phyloP scores from a whole-genome alignment of 1,140 invertebrate species.

The Diorhabda elongata region DNA sequence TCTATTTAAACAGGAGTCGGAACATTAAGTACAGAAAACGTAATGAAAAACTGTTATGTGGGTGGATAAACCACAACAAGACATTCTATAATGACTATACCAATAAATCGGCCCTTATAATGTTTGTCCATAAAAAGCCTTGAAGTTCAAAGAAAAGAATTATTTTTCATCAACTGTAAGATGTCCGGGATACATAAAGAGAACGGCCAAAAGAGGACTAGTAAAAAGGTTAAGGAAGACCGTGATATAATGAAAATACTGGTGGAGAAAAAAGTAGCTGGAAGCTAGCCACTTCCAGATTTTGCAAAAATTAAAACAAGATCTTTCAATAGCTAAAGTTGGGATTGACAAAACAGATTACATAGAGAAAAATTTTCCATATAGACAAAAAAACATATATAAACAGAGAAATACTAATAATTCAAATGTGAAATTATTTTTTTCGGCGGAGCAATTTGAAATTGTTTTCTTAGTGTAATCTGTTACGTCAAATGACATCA shows the following conservation, averaged over 20 bases:
- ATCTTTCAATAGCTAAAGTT: no score
- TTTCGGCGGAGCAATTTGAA: no score
- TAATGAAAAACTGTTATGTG: slow-evolving; percentile 63
- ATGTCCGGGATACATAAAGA: slow-evolving; percentile 82
- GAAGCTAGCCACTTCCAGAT: no score
- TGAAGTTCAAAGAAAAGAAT: slow-evolving; percentile 75
- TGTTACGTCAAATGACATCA: no score
- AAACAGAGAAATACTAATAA: no score
- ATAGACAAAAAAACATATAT: no score
- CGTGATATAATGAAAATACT: slow-evolving; percentile 51
- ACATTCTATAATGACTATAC: slow-evolving; percentile 75
- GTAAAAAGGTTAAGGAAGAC: slow-evolving; percentile 62
- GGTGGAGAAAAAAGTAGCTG: no score
- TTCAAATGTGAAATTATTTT: no score
- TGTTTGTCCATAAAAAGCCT: slow-evolving; percentile 75
- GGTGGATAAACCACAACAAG: slow-evolving; percentile 80
- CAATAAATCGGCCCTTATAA: slow-evolving; percentile 88
- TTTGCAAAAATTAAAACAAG: no score
- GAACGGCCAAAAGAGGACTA: slow-evolving; percentile 57
- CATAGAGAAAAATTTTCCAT: no score
- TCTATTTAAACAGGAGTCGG: neutral
- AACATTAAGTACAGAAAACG: neutral
- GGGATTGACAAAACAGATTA: no score
- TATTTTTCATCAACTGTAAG: slow-evolving; percentile 78
- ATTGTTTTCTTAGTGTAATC: no score